Percentiles rank a stretch among this genome's conserved stretches.
phyloP scores from a whole-genome alignment of 2,113 vertebrate species.

The Phasianus colchicus region DNA sequence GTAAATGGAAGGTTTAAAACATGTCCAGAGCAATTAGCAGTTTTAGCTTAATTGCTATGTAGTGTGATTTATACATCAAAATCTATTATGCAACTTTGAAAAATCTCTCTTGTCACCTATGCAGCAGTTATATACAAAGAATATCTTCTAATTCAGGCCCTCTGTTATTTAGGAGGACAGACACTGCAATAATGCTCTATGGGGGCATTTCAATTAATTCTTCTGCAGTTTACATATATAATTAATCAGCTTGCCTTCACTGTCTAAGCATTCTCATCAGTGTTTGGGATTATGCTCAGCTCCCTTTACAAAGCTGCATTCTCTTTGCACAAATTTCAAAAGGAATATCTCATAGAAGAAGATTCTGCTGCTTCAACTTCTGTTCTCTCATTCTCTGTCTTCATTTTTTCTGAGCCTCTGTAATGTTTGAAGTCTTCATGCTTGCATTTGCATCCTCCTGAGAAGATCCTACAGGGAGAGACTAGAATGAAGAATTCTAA shows the following conservation, averaged over 20 bases:
- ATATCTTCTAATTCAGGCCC: not conserved
- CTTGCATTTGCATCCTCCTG: not conserved
- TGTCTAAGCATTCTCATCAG: not conserved
- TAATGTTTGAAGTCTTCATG: not conserved
- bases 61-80: not conserved
- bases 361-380: not conserved
- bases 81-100: not conserved
- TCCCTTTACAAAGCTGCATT: not conserved
- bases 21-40: not conserved
- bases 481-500: not conserved
- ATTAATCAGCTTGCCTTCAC: not conserved
- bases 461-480: not conserved
- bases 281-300: not conserved
- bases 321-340: not conserved
- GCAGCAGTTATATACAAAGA: not conserved
- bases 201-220: not conserved
- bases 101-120: not conserved
- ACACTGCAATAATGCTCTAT: not conserved
- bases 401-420: not conserved
- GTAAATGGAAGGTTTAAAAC: not conserved
- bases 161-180: not conserved
- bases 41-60: not conserved
- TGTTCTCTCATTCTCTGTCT: not conserved
- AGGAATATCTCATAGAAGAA: not conserved
- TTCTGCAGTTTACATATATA: not conserved